Evolutionary conservation across 2,113 vertebrate genomes (phyloP).

Genomic region (Helogale parvula): DNA sequence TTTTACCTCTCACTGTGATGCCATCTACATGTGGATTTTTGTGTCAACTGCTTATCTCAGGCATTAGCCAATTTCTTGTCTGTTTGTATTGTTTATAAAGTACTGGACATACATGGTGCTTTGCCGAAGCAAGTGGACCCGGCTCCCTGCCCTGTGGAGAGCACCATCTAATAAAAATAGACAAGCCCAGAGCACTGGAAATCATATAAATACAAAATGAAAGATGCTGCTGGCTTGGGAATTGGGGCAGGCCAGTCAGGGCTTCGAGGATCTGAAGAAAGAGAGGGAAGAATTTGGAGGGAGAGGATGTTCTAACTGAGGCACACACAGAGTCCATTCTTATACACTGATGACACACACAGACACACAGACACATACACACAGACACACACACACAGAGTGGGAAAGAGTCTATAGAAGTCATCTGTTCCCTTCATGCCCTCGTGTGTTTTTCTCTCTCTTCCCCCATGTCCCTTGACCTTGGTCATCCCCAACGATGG

Average conservation of each 20-base stretch:
- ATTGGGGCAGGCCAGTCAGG: background rate
- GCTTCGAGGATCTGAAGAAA: background rate
- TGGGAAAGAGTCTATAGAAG: background rate
- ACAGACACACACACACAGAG: background rate
- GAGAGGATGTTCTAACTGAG: background rate
- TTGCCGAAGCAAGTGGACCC: fast-evolving
- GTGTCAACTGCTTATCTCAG: constrained; percentile 62
- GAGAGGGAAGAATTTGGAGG: background rate
- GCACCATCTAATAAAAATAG: background rate
- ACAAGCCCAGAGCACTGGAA: background rate
- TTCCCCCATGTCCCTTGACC: background rate
- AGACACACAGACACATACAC: background rate
- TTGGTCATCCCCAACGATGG: background rate
- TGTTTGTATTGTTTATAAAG: constrained; percentile 40
- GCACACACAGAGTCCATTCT: background rate
- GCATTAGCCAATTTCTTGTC: constrained; percentile 44
- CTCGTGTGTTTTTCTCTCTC: background rate
- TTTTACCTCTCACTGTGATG: constrained; percentile 50
- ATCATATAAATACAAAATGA: background rate
- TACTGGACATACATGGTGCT: background rate
- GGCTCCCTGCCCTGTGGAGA: background rate
- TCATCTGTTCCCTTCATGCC: background rate
- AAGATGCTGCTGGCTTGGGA: background rate
- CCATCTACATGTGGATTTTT: constrained; percentile 37
- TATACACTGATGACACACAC: background rate